Conservation (phyloP, 2,888 invertebrate species). For the Sthenelais limicola region DNA sequence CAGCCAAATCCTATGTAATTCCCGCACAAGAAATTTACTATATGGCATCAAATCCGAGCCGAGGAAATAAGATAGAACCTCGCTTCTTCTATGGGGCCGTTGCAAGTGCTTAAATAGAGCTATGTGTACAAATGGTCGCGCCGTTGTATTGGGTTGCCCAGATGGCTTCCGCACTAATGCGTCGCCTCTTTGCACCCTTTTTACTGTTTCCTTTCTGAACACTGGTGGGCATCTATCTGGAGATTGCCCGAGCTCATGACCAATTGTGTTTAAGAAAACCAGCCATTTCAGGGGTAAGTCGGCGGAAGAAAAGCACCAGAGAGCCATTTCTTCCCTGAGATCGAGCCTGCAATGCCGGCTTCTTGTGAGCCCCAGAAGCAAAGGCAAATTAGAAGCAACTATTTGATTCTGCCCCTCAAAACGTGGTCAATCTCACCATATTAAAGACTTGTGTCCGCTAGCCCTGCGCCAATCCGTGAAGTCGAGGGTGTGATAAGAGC, state of each 20-base stretch:
- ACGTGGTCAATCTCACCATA: conserved; percentile 2
- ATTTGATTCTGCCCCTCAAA: neutral
- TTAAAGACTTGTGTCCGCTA: conserved; percentile 25
- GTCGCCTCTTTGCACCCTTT: conserved; percentile 26
- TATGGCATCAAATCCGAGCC: conserved; percentile 10
- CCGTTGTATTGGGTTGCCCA: conserved; percentile 9
- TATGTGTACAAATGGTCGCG: conserved; percentile 23
- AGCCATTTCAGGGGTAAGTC: conserved; percentile 7
- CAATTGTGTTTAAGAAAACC: conserved; percentile 30
- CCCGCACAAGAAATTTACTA: conserved; percentile 18
- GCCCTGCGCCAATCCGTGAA: too few species aligned
- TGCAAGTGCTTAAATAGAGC: conserved; percentile 4
- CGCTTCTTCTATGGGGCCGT: neutral
- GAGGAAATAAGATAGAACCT: conserved; percentile 20
- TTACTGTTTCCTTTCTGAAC: neutral
- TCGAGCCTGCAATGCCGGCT: too few species aligned
- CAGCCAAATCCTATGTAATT: conserved; percentile 26
- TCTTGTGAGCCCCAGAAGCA: too few species aligned
- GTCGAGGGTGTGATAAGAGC: too few species aligned
- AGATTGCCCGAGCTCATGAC: conserved; percentile 32
- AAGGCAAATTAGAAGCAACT: conserved; percentile 13
- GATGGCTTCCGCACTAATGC: conserved; percentile 1
- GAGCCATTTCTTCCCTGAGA: neutral
- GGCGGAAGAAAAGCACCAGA: conserved; percentile 8
- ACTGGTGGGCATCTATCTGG: conserved; percentile 28